Conservation (phyloP, 2,888 invertebrate genomes). For the Scrobipalpa atriplicella region DNA sequence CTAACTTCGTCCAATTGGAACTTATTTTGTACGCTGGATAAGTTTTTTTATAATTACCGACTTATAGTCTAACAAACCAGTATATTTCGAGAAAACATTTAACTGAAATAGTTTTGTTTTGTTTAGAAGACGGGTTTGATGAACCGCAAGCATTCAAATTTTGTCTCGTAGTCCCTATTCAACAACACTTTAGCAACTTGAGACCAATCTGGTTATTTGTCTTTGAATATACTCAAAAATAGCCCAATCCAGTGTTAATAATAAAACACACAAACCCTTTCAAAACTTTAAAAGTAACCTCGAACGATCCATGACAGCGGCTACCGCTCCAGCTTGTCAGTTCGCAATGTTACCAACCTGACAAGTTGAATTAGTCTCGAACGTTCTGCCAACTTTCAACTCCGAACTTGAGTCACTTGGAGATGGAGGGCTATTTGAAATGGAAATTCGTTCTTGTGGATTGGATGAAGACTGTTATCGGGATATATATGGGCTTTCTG, state of each 20-base stretch:
- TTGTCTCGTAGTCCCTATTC: too few species aligned
- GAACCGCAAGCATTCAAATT: too few species aligned
- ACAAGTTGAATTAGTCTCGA: slow-evolving; percentile 32
- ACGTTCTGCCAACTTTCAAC: slow-evolving; percentile 40
- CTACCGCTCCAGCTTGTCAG: slow-evolving; percentile 22
- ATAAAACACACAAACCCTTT: slow-evolving; percentile 9
- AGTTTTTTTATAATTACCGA: not conserved
- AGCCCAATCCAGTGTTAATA: not conserved
- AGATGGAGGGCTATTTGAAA: slow-evolving; percentile 37
- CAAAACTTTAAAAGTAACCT: not conserved
- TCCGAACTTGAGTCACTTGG: slow-evolving; percentile 34
- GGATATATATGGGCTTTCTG: slow-evolving; percentile 22
- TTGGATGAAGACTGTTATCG: slow-evolving; percentile 22
- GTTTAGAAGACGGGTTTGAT: too few species aligned
- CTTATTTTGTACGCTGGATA: not conserved
- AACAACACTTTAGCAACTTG: not conserved
- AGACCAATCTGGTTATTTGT: too few species aligned
- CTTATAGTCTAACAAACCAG: too few species aligned
- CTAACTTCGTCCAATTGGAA: slow-evolving; percentile 23
- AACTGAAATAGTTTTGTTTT: too few species aligned
- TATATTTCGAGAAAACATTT: too few species aligned
- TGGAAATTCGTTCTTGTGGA: slow-evolving; percentile 38
- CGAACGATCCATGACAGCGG: slow-evolving; percentile 11
- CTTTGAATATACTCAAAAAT: not conserved
- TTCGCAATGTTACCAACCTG: slow-evolving; percentile 24